Evolutionary conservation across 1,140 invertebrate species (phyloP), one percentile per base, ranked within the genome.

Genomic region (Temnothorax longispinosus): DNA sequence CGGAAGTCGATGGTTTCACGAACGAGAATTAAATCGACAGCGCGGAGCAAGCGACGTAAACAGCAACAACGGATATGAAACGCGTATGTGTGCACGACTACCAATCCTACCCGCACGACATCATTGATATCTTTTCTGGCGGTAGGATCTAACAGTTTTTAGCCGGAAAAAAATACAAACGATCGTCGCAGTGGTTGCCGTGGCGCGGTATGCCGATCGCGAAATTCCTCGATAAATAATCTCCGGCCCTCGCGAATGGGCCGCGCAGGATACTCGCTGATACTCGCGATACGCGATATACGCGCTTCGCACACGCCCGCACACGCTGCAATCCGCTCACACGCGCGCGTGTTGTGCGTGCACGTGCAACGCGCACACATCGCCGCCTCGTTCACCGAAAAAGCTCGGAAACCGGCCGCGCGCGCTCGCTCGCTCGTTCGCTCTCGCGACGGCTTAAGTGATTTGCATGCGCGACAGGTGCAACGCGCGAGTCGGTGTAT

Each of bases 391-490:
- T n/a, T 69, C 52, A 62, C 65, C 88, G 82, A 90, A 90, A 90
- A 90, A 90, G 86, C 86, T 86, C 41, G 88, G 81, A 84, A 88
- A 90, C 81, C 87, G 88, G 86, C 85, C 89, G 72, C 77, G 65
- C 56, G 65, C 84, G 67, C 75, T n/a, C 47, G 87, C 78, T 60
- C 88, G 75, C 76, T 50, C 54, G 72, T 77, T 77, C 75, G 80
- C 72, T 56, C 72, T 38, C 27, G 80, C 87, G 77, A 77, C 85
- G 84, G 87, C 87, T 91, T 89, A 91, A 88, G 88, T 90, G 88
- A 93, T 93, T 92, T 92, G 92, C 93, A 93, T 93, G 91, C 93
- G 90, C 92, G 92, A 93, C 93, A 93, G 92, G 92, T 93, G 92
- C 92, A 87, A 65, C 80, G 85, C 87, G 88, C 89, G 85, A 86